Conservation (phyloP, 2,888 invertebrate genomes). For the Piscicola geometra region DNA sequence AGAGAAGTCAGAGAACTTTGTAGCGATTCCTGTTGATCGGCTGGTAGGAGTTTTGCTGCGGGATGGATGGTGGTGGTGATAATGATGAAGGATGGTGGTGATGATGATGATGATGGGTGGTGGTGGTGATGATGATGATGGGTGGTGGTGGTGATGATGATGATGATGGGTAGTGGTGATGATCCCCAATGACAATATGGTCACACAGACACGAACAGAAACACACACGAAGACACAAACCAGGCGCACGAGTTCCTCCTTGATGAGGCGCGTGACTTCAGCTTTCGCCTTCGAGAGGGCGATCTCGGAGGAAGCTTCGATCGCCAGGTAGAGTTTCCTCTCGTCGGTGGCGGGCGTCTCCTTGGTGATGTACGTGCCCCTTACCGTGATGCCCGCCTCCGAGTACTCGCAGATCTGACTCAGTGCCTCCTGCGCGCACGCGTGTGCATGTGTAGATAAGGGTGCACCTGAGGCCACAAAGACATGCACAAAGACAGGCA, state of each 20-base stretch:
- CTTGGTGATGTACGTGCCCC: conserved; percentile 89
- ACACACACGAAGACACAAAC: conserved; percentile 46
- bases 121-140: not conserved
- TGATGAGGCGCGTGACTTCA: conserved; percentile 93
- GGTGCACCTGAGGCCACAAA: not conserved
- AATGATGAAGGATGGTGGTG: too few species aligned
- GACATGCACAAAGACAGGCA: not conserved
- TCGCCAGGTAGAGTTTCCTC: conserved; percentile 91
- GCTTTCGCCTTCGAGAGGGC: conserved; percentile 61
- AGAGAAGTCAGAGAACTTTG: conserved; percentile 65
- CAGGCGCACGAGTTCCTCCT: conserved; percentile 90
- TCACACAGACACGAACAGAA: not conserved
- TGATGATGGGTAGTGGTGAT: too few species aligned
- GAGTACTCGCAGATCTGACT: conserved; percentile 98
- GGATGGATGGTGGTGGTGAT: not conserved
- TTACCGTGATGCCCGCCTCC: conserved; percentile 95
- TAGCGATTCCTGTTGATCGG: conserved; percentile 78
- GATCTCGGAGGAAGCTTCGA: conserved; percentile 93
- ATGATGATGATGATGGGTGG: too few species aligned
- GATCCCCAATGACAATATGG: too few species aligned
- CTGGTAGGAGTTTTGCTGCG: conserved; percentile 58
- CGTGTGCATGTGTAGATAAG: not conserved
- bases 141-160: too few species aligned
- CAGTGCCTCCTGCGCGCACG: conserved; percentile 73
- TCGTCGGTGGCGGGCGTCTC: conserved; percentile 65